Percentiles rank a stretch among this genome's conserved stretches.
Evolutionary conservation across 2,888 invertebrate genomes (phyloP).

Genomic region (Kryphioiulus occultus): DNA sequence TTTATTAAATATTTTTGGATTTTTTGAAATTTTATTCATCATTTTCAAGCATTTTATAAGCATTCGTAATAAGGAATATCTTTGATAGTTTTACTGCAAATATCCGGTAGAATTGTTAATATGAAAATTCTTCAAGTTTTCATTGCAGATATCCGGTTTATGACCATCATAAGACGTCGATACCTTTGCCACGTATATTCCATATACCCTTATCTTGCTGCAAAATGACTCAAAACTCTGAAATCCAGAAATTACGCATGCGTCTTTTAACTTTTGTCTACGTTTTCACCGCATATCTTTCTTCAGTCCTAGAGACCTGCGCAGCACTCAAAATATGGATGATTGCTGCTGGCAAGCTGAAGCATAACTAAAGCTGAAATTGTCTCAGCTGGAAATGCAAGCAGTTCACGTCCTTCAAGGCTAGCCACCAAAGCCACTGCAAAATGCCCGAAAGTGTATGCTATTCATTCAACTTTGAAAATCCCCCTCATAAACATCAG

Average conservation of each 20-base stretch:
- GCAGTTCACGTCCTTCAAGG: background rate
- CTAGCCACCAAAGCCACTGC: background rate
- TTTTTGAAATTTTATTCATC: too few relatives aligned
- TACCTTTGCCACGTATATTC: too few relatives aligned
- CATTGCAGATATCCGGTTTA: too few relatives aligned
- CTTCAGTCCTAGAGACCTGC: background rate
- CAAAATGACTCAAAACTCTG: too few relatives aligned
- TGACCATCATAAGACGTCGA: too few relatives aligned
- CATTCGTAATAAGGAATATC: too few relatives aligned
- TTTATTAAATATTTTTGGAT: too few relatives aligned
- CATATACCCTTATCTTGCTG: too few relatives aligned
- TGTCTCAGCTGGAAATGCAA: background rate
- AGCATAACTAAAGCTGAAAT: background rate
- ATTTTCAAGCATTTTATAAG: too few relatives aligned
- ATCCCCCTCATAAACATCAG: constrained; percentile 31
- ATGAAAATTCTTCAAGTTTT: too few relatives aligned
- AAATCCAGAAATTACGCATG: background rate
- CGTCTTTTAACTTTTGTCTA: background rate
- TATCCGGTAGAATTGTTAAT: too few relatives aligned
- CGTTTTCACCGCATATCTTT: background rate
- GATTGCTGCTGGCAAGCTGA: background rate
- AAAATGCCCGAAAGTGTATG: background rate
- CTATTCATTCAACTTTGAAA: background rate
- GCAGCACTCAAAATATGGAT: background rate
- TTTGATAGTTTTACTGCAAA: too few relatives aligned